A percentile compares a stretch with the other conserved stretches of the same genome.
These are phyloP conservation scores for Nomia melanderi DNA, from an alignment of 1,140 invertebrate species.

Conservation along the genomic window DNA sequence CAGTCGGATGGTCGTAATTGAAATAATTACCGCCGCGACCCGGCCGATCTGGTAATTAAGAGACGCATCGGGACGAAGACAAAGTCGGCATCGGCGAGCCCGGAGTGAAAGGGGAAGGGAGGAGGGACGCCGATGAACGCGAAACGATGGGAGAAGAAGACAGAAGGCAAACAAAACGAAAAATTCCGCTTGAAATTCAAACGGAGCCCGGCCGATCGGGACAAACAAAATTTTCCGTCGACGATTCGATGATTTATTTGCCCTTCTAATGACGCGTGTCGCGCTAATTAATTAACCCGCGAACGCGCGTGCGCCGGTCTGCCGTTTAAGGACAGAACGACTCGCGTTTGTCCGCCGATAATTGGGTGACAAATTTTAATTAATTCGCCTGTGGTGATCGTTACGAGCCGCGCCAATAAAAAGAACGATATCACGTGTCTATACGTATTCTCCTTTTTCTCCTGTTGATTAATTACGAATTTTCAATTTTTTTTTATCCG, in stretches of 20 bases:
- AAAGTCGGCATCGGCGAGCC: not conserved
- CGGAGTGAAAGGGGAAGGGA: too few relatives aligned
- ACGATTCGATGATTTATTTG: conserved; percentile 32
- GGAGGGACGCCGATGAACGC: too few relatives aligned
- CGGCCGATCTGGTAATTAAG: conserved; percentile 41
- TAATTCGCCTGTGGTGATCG: conserved; percentile 14
- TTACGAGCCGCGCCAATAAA: not conserved
- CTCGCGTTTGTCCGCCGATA: conserved; percentile 12
- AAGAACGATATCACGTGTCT: too few relatives aligned
- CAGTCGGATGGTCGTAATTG: conserved; percentile 1
- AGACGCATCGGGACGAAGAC: conserved; percentile 28
- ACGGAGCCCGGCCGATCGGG: conserved; percentile 17
- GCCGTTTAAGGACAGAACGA: conserved; percentile 27
- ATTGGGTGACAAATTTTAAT: conserved; percentile 43
- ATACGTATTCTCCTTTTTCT: too few relatives aligned
- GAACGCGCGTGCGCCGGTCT: not conserved
- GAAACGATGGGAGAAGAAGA: too few relatives aligned
- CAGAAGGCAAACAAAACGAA: not conserved
- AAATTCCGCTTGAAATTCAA: conserved; percentile 4
- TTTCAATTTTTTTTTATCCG: not conserved
- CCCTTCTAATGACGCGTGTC: conserved; percentile 31
- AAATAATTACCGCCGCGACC: conserved; percentile 31
- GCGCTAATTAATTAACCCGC: conserved; percentile 44
- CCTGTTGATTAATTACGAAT: too few relatives aligned
- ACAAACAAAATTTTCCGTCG: conserved; percentile 37